Evolutionary conservation across 2,888 invertebrate species (phyloP).

Genomic region (Resseliella maxima): DNA sequence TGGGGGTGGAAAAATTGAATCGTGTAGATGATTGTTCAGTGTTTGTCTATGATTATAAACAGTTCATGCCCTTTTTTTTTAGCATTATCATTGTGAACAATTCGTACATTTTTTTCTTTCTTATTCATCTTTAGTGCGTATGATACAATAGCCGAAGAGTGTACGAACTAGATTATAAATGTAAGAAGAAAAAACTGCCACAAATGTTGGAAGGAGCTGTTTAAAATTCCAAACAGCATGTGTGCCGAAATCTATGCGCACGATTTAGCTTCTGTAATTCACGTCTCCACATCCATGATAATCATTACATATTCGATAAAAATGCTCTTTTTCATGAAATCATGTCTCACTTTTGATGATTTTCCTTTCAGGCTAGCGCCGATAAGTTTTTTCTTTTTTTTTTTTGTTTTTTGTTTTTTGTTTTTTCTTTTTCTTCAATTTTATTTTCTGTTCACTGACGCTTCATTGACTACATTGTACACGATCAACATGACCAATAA

Average conservation of each 20-base stretch:
- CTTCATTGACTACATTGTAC: background rate
- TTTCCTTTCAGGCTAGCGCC: background rate
- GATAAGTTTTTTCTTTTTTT: background rate
- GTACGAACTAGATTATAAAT: background rate
- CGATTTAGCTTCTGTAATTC: constrained; percentile 44
- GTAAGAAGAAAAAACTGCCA: background rate
- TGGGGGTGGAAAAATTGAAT: background rate
- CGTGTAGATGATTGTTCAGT: background rate
- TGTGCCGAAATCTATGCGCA: background rate
- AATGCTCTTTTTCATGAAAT: background rate
- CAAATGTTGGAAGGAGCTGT: background rate
- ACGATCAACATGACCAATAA: background rate
- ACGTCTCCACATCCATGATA: background rate
- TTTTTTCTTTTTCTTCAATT: background rate
- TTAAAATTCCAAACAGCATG: background rate
- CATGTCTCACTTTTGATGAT: background rate
- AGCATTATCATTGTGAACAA: background rate
- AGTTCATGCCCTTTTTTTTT: background rate
- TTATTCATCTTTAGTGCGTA: no score
- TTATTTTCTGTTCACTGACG: background rate
- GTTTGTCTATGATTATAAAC: constrained; percentile 10
- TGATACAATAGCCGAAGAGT: no score
- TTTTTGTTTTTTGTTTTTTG: background rate
- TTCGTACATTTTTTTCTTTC: background rate
- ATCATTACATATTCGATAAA: constrained; percentile 20